A percentile compares a stretch with the other conserved stretches of the same genome.
Conservation (phyloP, 2,797 vertebrate species). For the Parambassis ranga region DNA sequence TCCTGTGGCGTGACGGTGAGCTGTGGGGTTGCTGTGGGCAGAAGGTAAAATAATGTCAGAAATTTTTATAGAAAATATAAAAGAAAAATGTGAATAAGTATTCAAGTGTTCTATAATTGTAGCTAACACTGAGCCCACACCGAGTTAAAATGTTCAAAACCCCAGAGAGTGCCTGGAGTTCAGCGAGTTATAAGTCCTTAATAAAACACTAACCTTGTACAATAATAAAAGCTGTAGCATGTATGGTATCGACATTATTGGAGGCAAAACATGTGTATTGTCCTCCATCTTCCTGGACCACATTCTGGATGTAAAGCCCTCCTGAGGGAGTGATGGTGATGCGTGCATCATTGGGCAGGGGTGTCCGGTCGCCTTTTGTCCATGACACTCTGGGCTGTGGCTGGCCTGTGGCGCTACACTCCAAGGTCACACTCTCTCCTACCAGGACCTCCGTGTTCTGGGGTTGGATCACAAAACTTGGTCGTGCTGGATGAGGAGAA, state of each 20-base stretch:
- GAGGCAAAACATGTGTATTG: slow-evolving; percentile 95
- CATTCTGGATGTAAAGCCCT: slow-evolving; percentile 93
- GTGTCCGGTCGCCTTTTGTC: slow-evolving; percentile 90
- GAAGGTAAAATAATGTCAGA: not conserved
- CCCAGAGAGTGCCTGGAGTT: too few relatives aligned
- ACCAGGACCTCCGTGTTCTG: slow-evolving; percentile 98
- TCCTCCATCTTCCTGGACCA: slow-evolving; percentile 88
- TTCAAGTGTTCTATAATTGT: too few relatives aligned
- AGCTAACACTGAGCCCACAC: too few relatives aligned
- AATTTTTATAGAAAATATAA: not conserved
- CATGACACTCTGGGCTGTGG: slow-evolving; percentile 91
- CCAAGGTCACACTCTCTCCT: slow-evolving; percentile 95
- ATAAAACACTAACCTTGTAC: slow-evolving; percentile 98
- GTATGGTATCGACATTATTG: slow-evolving; percentile 92
- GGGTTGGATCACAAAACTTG: slow-evolving; percentile 97
- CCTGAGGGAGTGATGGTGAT: slow-evolving; percentile 92
- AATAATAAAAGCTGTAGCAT: slow-evolving; percentile 91
- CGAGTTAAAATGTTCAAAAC: too few relatives aligned
- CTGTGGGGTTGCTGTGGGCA: slow-evolving; percentile 86
- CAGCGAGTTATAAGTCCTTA: too few relatives aligned
- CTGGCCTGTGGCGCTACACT: slow-evolving; percentile 95
- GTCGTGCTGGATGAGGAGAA: slow-evolving; percentile 80
- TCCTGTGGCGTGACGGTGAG: slow-evolving; percentile 93
- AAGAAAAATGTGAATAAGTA: too few relatives aligned
- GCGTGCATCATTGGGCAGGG: slow-evolving; percentile 88